Evolutionary conservation across 2,797 vertebrate species (phyloP).

Genomic region (Sternotherus odoratus): DNA sequence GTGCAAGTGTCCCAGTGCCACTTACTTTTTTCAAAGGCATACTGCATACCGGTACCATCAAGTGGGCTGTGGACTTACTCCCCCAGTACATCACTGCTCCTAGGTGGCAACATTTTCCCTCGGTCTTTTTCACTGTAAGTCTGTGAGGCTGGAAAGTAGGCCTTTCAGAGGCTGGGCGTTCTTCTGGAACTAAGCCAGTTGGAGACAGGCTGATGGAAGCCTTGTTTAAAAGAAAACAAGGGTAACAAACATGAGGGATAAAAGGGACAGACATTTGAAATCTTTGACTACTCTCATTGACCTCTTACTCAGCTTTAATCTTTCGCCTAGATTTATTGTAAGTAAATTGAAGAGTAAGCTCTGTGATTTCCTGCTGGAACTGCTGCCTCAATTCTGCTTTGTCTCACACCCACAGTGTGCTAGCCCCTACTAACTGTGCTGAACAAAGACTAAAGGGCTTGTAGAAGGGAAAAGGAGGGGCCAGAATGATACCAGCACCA

Average conservation of each 20-base stretch:
- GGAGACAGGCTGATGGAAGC: background rate
- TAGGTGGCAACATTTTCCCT: background rate
- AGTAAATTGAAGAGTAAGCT: constrained; percentile 17
- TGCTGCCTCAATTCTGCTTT: constrained; percentile 41
- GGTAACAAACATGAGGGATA: background rate
- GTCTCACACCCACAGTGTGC: background rate
- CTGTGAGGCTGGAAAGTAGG: background rate
- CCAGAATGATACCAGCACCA: background rate
- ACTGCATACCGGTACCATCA: background rate
- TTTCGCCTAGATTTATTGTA: background rate
- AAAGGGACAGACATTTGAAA: background rate
- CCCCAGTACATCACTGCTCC: background rate
- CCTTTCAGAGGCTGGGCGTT: background rate
- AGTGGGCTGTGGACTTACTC: background rate
- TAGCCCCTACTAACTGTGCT: background rate
- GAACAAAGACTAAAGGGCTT: background rate
- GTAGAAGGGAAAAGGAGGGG: background rate
- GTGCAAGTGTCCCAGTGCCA: background rate
- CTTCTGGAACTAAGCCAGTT: background rate
- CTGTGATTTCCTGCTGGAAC: constrained; percentile 33
- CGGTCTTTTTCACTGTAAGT: background rate
- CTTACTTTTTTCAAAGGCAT: constrained; percentile 14
- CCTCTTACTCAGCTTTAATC: constrained; percentile 11
- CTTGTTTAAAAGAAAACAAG: background rate
- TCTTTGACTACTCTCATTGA: background rate